Percentiles rank a stretch among this genome's conserved stretches.
These are phyloP conservation scores for Mormyrus hasselquistii DNA, from an alignment of 2,797 vertebrate species.

Conservation along the genomic window DNA sequence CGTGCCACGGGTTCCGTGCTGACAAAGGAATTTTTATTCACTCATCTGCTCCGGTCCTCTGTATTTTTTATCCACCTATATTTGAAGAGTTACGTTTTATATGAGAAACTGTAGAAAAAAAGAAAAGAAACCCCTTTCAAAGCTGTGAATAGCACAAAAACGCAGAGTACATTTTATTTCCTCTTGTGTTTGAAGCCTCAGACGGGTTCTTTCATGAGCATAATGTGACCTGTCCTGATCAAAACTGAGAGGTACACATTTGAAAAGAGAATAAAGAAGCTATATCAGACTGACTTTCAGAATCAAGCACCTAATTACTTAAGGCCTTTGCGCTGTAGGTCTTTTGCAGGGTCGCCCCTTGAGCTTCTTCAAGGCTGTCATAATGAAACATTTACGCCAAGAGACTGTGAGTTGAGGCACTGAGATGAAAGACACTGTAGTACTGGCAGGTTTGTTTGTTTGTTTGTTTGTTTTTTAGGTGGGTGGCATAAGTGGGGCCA, in stretches of 20 bases:
- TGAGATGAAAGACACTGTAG: background rate
- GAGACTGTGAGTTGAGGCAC: background rate
- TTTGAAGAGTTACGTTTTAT: slow-evolving; percentile 16
- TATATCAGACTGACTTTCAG: background rate
- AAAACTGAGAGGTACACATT: slow-evolving; percentile 33
- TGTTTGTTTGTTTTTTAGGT: background rate
- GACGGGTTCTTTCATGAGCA: slow-evolving; percentile 35
- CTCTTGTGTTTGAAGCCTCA: slow-evolving; percentile 35
- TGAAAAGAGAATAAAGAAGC: slow-evolving; percentile 29
- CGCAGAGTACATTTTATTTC: background rate
- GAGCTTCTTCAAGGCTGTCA: background rate
- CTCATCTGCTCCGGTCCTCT: background rate
- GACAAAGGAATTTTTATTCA: slow-evolving; percentile 20
- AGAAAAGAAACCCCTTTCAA: background rate
- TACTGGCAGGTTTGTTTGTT: background rate
- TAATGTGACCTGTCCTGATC: slow-evolving; percentile 33
- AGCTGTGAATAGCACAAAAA: slow-evolving; percentile 9
- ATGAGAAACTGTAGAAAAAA: background rate
- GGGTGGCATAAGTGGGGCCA: background rate
- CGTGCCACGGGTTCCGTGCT: background rate
- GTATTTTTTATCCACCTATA: slow-evolving; percentile 18
- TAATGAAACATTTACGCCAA: slow-evolving; percentile 3
- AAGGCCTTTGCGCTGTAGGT: background rate
- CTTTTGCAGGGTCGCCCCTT: background rate
- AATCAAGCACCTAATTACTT: slow-evolving; percentile 10